Evolutionary conservation across 1,140 invertebrate species (phyloP).

Genomic region (Pemphigus obesinymphae): DNA sequence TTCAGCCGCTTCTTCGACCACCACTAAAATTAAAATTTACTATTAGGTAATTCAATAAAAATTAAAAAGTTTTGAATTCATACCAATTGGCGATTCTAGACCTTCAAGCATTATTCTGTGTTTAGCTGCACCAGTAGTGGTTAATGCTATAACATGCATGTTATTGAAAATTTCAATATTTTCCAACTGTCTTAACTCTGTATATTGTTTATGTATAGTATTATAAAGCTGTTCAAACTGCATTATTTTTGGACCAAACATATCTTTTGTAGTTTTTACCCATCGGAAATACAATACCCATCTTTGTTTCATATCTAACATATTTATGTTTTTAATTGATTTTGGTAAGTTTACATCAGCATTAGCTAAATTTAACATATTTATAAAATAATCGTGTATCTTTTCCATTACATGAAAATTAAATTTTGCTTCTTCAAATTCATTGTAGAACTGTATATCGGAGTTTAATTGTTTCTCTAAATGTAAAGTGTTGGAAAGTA

Average conservation of each 20-base stretch:
- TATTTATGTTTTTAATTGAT: not conserved
- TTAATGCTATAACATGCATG: constrained; percentile 64
- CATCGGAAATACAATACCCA: constrained; percentile 5
- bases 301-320: not conserved
- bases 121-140: constrained; percentile 70
- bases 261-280: not conserved
- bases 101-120: constrained; percentile 59
- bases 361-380: not conserved
- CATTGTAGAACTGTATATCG: not conserved
- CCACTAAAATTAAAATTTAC: constrained; percentile 51
- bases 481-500: not conserved
- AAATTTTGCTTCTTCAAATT: not conserved
- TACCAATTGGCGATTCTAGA: constrained; percentile 58
- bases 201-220: constrained; percentile 6
- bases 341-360: not conserved
- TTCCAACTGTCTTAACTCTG: constrained; percentile 25
- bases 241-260: constrained; percentile 12
- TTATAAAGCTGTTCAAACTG: not conserved
- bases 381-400: not conserved
- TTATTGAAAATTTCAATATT: constrained; percentile 41
- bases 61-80: not conserved
- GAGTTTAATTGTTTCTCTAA: not conserved
- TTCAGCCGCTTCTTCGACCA: constrained; percentile 84
- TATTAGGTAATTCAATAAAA: not conserved
- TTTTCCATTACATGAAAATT: not conserved